These are phyloP conservation scores for Upupa epops DNA, from an alignment of 2,113 vertebrate genomes.

Conservation along the genomic window DNA sequence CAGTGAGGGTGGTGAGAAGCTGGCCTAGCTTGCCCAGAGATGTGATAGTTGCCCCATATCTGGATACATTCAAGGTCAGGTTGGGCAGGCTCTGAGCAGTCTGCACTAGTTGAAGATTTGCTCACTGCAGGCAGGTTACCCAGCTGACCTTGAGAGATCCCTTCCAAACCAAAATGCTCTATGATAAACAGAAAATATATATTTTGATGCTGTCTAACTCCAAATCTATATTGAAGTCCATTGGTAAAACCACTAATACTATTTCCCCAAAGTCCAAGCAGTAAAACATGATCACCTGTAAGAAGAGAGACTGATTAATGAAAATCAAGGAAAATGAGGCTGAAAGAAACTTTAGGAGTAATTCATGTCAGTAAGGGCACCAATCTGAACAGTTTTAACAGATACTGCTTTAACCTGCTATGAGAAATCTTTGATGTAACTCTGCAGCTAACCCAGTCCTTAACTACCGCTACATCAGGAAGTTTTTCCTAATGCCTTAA, in stretches of 20 bases:
- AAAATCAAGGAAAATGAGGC: not conserved
- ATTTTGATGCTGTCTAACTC: not conserved
- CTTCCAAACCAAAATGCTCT: too few species aligned
- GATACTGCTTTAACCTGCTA: not conserved
- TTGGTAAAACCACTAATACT: not conserved
- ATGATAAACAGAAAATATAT: not conserved
- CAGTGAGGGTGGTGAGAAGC: not conserved
- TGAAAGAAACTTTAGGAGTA: not conserved
- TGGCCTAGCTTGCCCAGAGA: not conserved
- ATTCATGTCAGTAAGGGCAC: not conserved
- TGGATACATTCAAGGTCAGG: not conserved
- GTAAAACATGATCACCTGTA: not conserved
- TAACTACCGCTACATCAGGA: not conserved
- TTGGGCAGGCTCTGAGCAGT: not conserved
- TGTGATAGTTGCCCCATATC: not conserved
- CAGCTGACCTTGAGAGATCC: too few species aligned
- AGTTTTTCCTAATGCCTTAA: constrained; percentile 16
- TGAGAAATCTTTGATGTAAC: fast-evolving
- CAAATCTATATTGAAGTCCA: not conserved
- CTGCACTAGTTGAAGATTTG: not conserved
- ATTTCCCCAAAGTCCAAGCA: not conserved
- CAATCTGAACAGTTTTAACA: not conserved
- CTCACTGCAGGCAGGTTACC: too few species aligned
- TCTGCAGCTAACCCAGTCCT: not conserved
- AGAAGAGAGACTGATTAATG: not conserved